Percentiles rank a stretch among this genome's conserved stretches.
These are phyloP conservation scores for Seladonia tumulorum DNA, from an alignment of 2,888 invertebrate species.

Conservation along the genomic window DNA sequence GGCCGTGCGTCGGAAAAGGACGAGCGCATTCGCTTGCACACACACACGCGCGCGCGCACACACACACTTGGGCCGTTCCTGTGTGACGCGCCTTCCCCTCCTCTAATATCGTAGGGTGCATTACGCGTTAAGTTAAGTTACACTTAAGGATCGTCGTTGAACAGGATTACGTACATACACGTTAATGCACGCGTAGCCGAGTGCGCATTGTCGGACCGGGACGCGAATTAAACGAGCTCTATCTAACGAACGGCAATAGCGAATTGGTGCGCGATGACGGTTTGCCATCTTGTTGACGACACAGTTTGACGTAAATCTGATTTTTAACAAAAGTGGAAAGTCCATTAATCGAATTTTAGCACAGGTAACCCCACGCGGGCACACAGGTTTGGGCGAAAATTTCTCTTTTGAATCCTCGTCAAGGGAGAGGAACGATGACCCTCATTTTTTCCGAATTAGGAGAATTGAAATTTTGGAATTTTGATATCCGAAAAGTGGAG, in stretches of 20 bases:
- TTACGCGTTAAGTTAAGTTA: conserved; percentile 66
- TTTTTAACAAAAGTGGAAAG: not conserved
- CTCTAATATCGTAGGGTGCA: conserved; percentile 59
- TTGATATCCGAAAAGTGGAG: too few species aligned
- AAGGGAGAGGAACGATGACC: not conserved
- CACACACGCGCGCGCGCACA: not conserved
- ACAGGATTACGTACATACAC: conserved; percentile 53
- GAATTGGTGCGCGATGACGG: not conserved
- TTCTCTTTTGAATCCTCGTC: fast-evolving
- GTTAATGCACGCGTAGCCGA: conserved; percentile 55
- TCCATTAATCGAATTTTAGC: not conserved
- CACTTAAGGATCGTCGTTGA: conserved; percentile 60
- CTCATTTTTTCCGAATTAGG: not conserved
- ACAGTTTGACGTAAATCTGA: not conserved
- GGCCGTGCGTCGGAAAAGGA: conserved; percentile 23
- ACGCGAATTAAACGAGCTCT: conserved; percentile 47
- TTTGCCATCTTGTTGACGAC: not conserved
- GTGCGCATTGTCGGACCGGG: conserved; percentile 24
- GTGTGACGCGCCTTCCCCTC: conserved; percentile 39
- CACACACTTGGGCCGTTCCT: conserved; percentile 4
- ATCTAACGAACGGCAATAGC: conserved; percentile 39
- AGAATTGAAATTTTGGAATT: too few species aligned
- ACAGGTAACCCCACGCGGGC: not conserved
- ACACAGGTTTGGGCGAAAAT: not conserved
- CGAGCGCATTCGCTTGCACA: not conserved